These are phyloP conservation scores for Eilema griseolum DNA, from an alignment of 2,888 invertebrate genomes.

Conservation along the genomic window DNA sequence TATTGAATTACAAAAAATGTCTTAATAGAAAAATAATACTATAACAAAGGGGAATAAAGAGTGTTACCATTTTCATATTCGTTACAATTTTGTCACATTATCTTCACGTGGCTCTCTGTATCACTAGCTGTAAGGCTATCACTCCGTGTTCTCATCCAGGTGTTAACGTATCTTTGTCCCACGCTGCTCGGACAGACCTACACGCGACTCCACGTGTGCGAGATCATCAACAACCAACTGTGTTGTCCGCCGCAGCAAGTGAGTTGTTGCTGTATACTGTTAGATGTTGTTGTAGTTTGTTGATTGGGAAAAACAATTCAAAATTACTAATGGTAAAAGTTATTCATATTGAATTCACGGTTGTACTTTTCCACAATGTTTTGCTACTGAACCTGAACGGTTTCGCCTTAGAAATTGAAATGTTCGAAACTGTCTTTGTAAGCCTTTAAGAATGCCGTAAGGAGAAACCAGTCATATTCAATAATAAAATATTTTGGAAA, in stretches of 20 bases:
- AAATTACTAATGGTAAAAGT: neutral
- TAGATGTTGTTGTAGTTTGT: constrained; percentile 63
- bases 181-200: constrained; percentile 91
- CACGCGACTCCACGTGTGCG: constrained; percentile 96
- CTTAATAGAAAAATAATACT: no score
- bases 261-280: constrained; percentile 59
- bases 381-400: no score
- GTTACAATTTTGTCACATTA: constrained; percentile 19
- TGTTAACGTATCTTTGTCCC: constrained; percentile 74
- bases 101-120: neutral
- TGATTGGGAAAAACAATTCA: constrained; percentile 27
- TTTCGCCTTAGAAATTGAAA: no score
- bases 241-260: constrained; percentile 92
- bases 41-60: no score
- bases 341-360: neutral
- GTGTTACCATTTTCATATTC: no score
- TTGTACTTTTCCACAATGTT: no score
- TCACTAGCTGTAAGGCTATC: constrained; percentile 24
- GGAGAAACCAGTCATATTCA: no score
- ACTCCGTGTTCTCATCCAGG: constrained; percentile 62
- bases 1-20: no score
- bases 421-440: no score
- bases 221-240: constrained; percentile 93
- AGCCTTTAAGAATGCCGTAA: no score
- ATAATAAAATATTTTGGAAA: no score